Evolutionary conservation across 2,797 vertebrate genomes (phyloP), one percentile per base, ranked within the genome.

Genomic region (Fistularia commersonii): DNA sequence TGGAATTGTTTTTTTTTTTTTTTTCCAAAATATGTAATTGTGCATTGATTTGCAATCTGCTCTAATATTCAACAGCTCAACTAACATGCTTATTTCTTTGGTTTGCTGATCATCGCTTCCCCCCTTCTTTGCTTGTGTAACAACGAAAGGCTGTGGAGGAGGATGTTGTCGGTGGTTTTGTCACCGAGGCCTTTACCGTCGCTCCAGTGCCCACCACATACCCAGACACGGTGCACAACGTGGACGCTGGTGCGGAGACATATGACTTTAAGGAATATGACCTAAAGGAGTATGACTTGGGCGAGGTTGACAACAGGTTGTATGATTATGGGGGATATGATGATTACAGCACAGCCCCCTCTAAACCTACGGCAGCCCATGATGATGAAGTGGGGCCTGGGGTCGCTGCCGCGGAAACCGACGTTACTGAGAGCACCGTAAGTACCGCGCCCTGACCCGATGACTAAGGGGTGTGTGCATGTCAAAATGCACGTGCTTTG

Each of bases 271-370:
- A 91, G 85, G 90, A 91, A 23, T 91, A 90, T 72, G 89, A 89
- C 76, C 82, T 88, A 54, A 89, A 88, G 75, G 89, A 91, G 74
- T 90, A 89, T 72, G 89, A 92, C 79, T 59, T 80, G 70, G 84
- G 81, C 44, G 83, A 80, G 60, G 74, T 82, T 83, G 91, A 89
- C 85, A 86, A 62, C 78, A 89, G 77, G 82, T 89, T 93, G 64
- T 97, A 97, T 92, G 90, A 92, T 72, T 96, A 96, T 84, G 95
- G 91, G 69, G 84, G 90, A 51, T 97, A 98, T 84, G 95, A 97
- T 87, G 95, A 97, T 90, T 98, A 93, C 79, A 95, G 93, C 85
- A 90, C 91, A 59, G 91, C 86, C 72, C 91, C 87, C 74, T 89
- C 93, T 56, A 92, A 91, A 74, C 84, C 91, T 62, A 89, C 88